Conservation (phyloP, 2,113 vertebrate genomes). For the Euleptes europaea region DNA sequence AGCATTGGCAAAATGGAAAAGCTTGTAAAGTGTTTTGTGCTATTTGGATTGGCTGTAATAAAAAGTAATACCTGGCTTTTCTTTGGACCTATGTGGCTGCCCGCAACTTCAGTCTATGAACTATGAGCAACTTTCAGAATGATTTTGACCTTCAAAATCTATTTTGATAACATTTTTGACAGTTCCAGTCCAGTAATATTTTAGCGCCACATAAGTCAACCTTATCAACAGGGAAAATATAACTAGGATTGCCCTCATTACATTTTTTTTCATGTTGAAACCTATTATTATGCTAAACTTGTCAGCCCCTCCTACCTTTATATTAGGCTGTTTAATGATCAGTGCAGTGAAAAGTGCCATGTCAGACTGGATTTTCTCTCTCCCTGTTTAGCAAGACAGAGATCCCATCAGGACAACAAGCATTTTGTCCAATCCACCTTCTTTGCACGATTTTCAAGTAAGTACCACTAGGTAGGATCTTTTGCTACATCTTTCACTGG, state of each 20-base stretch:
- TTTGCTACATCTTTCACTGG: background rate
- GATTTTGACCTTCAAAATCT: background rate
- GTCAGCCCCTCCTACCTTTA: background rate
- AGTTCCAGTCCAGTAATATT: background rate
- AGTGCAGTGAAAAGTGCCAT: accelerated
- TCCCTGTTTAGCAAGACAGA: conserved; percentile 64
- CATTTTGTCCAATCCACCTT: conserved; percentile 63
- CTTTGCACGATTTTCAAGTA: conserved; percentile 65
- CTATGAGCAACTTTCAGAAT: background rate
- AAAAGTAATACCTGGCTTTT: too few relatives aligned
- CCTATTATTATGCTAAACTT: background rate
- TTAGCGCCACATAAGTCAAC: background rate
- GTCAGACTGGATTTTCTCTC: background rate
- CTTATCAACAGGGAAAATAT: background rate
- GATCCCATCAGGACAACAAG: conserved; percentile 70
- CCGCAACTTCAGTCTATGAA: too few relatives aligned
- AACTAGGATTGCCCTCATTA: background rate
- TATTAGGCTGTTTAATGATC: background rate
- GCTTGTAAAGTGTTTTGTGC: too few relatives aligned
- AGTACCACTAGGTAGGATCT: background rate
- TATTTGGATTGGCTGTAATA: too few relatives aligned
- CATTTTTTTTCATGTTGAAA: background rate
- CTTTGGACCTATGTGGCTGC: too few relatives aligned
- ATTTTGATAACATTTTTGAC: background rate
- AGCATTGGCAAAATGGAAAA: too few relatives aligned